Evolutionary conservation across 2,888 invertebrate genomes (phyloP), one percentile per base, ranked within the genome.

Genomic region (Pachymerium ferrugineum): DNA sequence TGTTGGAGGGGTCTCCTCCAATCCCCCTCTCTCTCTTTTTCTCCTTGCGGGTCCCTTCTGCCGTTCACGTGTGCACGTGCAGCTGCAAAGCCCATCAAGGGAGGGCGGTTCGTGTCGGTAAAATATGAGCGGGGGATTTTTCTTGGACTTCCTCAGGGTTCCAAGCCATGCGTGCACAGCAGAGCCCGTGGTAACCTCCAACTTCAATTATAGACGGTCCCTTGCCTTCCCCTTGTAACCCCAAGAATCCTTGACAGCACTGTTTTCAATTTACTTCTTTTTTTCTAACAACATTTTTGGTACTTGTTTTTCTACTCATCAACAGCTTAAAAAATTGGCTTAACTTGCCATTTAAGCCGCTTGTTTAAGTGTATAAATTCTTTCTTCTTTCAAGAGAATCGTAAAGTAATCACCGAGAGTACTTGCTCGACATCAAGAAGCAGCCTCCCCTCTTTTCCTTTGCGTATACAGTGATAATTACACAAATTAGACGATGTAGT

Each of bases 21-120:
- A 28, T 28, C 31, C 28, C 71, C 33, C 33, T 33, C 30, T 33
- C 28, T 30, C 72, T 47, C 3, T 30, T 29, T 69, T 28, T 54
- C 30, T 28, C 30, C 47, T 22, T 5, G 14, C 62, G 22, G 28
- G 29, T 28, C 72, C 33, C 72, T 54, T 47, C 31, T 31, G 28
- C 72, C 72, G 25, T 68, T 73, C 68, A 33, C 33, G 67, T 35
- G 33, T 31, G 16, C 68, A 62, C 33, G 73, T 73, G 68, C 73
- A 73, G 73, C 73, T 73, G 73, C 73, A 73, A 62, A 73, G 28
- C 62, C 31, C 68, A 73, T 73, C 73, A 67, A 19, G 73, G 42
- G 62, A 62, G 67, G 73, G 73, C 68, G 73, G 67, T 22, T 73
- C 73, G 67, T 33, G 25, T 67, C 33, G 19, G 42, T 73, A 73